Conservation (phyloP, 2,113 vertebrate genomes). For the Tapirus terrestris region DNA sequence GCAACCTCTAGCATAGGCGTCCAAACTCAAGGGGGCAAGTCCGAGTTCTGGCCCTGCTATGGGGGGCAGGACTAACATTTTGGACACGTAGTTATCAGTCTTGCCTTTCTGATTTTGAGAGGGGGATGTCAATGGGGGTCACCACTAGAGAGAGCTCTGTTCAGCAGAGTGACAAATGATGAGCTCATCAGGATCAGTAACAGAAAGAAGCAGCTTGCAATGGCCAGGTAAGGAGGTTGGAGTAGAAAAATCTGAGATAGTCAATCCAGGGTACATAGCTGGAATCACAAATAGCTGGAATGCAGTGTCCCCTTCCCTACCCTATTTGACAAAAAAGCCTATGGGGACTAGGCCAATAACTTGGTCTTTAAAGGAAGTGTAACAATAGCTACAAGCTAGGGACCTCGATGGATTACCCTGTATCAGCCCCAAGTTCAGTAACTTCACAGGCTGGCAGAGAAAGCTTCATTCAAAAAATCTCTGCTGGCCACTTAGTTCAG, state of each 20-base stretch:
- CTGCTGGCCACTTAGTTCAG: neutral
- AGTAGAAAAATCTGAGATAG: neutral
- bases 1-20: neutral
- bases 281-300: neutral
- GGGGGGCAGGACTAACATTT: neutral
- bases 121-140: neutral
- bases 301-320: neutral
- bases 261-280: neutral
- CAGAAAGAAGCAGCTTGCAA: neutral
- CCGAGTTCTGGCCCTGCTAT: neutral
- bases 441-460: neutral
- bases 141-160: neutral
- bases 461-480: neutral
- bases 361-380: neutral
- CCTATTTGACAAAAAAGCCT: neutral
- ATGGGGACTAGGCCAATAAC: neutral
- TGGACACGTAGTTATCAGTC: neutral
- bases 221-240: neutral
- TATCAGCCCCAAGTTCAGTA: neutral
- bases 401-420: neutral
- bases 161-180: neutral
- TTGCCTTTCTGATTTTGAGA: constrained; percentile 1
- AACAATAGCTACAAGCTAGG: neutral
- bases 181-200: neutral
- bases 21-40: neutral